phyloP scores from a whole-genome alignment of 2,113 vertebrate species.

The Micronycteris hirsuta region DNA sequence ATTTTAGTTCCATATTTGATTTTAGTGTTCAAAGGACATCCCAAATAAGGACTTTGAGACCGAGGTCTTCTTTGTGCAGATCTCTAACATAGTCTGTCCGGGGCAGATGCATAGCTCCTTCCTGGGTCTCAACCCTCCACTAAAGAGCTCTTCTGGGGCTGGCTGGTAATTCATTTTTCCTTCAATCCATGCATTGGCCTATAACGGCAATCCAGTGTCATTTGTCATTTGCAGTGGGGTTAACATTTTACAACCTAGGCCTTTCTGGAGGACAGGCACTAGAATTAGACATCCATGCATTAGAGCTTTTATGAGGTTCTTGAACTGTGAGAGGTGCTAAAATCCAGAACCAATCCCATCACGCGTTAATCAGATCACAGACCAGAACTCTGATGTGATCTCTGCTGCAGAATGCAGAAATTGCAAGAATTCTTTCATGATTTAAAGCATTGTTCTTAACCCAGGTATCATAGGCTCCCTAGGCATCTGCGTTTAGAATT shows the following conservation, averaged over 20 bases:
- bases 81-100: background rate
- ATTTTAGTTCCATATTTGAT: slow-evolving; percentile 49
- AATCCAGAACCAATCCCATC: background rate
- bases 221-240: background rate
- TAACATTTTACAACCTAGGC: background rate
- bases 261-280: background rate
- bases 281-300: background rate
- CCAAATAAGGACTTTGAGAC: slow-evolving; percentile 40
- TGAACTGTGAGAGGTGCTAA: background rate
- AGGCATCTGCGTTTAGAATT: background rate
- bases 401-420: background rate
- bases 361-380: background rate
- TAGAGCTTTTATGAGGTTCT: background rate
- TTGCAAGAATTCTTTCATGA: background rate
- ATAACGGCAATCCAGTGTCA: background rate
- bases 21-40: slow-evolving; percentile 61
- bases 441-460: background rate
- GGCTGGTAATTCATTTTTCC: background rate
- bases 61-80: background rate
- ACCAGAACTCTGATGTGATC: background rate
- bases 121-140: background rate
- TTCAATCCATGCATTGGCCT: background rate
- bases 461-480: background rate
- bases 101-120: background rate
- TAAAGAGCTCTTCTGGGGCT: background rate